These are phyloP conservation scores for Drosophila fuyamai DNA, from an alignment of 1,140 invertebrate species.

Conservation along the genomic window DNA sequence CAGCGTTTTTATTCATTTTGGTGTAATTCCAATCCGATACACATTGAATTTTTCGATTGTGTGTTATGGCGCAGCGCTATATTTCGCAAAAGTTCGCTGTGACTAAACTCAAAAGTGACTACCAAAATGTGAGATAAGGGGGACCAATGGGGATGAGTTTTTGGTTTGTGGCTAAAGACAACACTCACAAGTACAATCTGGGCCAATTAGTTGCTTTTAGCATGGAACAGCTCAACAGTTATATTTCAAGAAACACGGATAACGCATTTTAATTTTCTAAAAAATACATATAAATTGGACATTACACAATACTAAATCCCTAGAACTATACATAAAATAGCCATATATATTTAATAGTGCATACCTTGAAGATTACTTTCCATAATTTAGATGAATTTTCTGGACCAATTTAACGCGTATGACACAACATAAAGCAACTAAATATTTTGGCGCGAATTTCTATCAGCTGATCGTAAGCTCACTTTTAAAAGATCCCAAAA, in stretches of 20 bases:
- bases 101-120: slow-evolving; percentile 1
- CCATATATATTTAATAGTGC: slow-evolving; percentile 27
- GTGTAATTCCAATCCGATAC: slow-evolving; percentile 10
- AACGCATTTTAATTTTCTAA: neutral
- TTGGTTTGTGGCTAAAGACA: slow-evolving; percentile 1
- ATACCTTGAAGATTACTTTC: slow-evolving; percentile 32
- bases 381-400: slow-evolving; percentile 29
- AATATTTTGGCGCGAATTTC: too few relatives aligned
- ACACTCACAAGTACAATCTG: slow-evolving; percentile 5
- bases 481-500: slow-evolving; percentile 24
- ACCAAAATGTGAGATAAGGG: neutral
- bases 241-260: neutral
- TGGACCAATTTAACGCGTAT: slow-evolving; percentile 19
- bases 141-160: slow-evolving; percentile 8
- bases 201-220: neutral
- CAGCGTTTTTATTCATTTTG: slow-evolving; percentile 11
- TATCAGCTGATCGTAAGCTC: slow-evolving; percentile 9
- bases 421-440: slow-evolving; percentile 23
- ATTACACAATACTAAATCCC: neutral
- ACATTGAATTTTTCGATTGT: slow-evolving; percentile 6
- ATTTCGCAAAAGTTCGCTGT: slow-evolving; percentile 9
- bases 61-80: slow-evolving; percentile 12
- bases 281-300: neutral
- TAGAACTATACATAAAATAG: slow-evolving; percentile 19
- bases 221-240: neutral